Base-by-base conservation (phyloP, 2,797 vertebrate genomes). In the Sternotherus odoratus region DNA sequence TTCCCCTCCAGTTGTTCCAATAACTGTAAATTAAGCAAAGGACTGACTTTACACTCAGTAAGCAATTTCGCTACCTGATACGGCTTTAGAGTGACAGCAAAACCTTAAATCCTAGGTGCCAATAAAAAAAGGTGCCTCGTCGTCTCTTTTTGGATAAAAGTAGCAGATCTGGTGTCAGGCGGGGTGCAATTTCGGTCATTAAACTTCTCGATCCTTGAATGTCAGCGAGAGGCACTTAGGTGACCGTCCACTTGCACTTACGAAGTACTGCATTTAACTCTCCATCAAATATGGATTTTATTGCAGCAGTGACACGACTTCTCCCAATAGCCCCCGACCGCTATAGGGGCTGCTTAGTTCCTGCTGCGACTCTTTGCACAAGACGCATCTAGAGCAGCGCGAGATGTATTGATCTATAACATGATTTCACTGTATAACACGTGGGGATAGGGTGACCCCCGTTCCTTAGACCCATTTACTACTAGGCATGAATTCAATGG, bases 231-330 rank as follows among this genome's bases (percentile, higher is more conserved):
- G 93, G 97, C 93, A 96, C 92, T 95, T 84, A 84, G 93, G 92
- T 83, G 88, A 94, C 91, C 95, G 87, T 89, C 82, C 93, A 85
- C 86, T 95, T 66, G 93, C 93, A 93, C 91, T 91, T 85, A 87
- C 78, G 72, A 96, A 97, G 95, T 95, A 88, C 96, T 94, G 97
- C 97, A 86, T 96, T 95, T 93, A 97, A 97, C 96, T 97, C 97
- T 92, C 96, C 69, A 94, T 97, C 98, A 98, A 98, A 98, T 98
- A 98, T 97, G 98, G 97, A 98, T 98, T 97, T 98, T 97, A 97
- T 98, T 98, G 98, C 98, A 98, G 97, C 97, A 96, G 84, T 79
- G 92, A 95, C 96, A 94, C 88, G 93, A 93, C 82, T 97, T 93
- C 87, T 91, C 91, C 95, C 60, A 92, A 95, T 80, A 93, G 79